These are phyloP conservation scores for Desmophyllum pertusum DNA, from an alignment of 92 coral and sea anemone species.

Conservation along the genomic window DNA sequence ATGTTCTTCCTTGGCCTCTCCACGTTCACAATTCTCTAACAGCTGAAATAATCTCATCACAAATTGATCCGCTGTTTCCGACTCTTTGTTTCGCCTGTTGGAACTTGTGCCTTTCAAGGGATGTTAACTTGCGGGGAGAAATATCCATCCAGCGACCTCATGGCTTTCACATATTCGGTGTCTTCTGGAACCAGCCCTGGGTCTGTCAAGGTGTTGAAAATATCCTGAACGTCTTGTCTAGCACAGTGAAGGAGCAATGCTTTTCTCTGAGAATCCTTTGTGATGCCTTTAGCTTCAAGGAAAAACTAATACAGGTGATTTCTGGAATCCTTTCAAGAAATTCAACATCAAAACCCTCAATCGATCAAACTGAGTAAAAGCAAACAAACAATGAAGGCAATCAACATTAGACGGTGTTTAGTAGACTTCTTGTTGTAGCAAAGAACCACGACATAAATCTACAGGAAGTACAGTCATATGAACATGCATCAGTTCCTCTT, in stretches of 20 bases:
- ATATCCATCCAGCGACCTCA: conserved; percentile 14
- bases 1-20: neutral
- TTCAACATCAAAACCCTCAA: too few species aligned
- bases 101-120: conserved; percentile 7
- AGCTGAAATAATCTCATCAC: conserved; percentile 7
- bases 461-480: too few species aligned
- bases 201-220: conserved; percentile 7
- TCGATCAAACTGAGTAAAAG: too few species aligned
- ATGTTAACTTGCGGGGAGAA: neutral
- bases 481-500: too few species aligned
- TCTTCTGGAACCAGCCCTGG: conserved; percentile 11
- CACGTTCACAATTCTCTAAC: neutral
- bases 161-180: neutral
- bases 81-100: conserved; percentile 22
- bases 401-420: too few species aligned
- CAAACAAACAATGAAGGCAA: too few species aligned
- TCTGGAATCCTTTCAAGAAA: too few species aligned
- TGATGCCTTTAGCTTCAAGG: conserved; percentile 53
- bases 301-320: too few species aligned
- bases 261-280: conserved; percentile 15
- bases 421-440: too few species aligned
- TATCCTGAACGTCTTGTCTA: conserved; percentile 34
- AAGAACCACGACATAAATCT: too few species aligned
- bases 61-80: neutral
- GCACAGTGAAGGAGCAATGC: conserved; percentile 37